Base-by-base conservation (phyloP, 2,113 vertebrate species). In the Limnothrissa miodon region DNA sequence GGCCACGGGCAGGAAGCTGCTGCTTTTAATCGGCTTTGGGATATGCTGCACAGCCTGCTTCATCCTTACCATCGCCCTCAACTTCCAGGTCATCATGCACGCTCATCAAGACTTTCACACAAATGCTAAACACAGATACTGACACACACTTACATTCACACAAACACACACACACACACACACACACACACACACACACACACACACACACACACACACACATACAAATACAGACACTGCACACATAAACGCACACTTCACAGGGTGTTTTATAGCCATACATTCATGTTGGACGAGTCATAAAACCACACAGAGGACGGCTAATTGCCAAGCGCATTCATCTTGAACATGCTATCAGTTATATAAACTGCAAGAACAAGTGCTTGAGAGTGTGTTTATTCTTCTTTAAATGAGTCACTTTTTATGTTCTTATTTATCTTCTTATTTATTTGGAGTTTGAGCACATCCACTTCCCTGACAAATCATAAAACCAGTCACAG, bases 21-120 rank as follows among this genome's bases (percentile, higher is more conserved):
- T 99, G 5, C 92, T 99, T 7, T 95, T 99, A 29, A 86, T 91
- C 13, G 97, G 98, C 1, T 99, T 99, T 87, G 90, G 91, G 7
- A 85, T 94, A 87, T 99, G 98, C 91, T 94, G 95, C 66, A 45
- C 0, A 0, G 90, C 96, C 80, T 97, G 96, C 78, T 89, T 93
- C 0, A 80, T 98, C 80, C 85, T 99, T 13, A 98, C 97, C 0
- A 10, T 92, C 0, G 96, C 96, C 0, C 95, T 99, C 83, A 94
- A 79, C 0, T 92, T 97, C 66, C 96, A 99, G 97, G 98, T 99
- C n/a, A n/a, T n/a, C n/a, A 85, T 11, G 45, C 4, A 56, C 1
- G 17, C 53, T 23, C 53, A 56, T 1, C 53, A 23, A 56, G 4
- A 56, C 17, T 4, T 21, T 23, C 53, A 56, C 53, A 23, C 59